Conservation (phyloP, 2,888 invertebrate species). For the Pogonocherus hispidulus region DNA sequence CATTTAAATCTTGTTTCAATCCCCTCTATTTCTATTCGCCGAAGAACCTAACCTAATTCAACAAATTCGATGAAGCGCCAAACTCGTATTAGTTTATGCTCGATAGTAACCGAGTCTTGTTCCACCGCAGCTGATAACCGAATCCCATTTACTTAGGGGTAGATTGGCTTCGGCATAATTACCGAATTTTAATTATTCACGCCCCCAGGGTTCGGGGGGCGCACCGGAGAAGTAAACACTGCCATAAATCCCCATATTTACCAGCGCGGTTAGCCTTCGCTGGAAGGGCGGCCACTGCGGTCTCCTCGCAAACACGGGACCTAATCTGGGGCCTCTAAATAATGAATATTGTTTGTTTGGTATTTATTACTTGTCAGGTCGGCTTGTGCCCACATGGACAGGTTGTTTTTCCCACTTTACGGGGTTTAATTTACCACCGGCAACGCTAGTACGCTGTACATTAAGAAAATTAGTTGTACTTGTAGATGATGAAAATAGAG, state of each 20-base stretch:
- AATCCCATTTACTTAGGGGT: conserved; percentile 40
- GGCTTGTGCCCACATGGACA: conserved; percentile 30
- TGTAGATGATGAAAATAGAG: too few species aligned
- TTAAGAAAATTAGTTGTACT: too few species aligned
- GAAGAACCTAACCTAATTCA: too few species aligned
- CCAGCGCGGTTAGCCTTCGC: conserved; percentile 48
- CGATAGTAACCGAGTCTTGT: conserved; percentile 36
- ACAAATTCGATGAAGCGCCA: neutral
- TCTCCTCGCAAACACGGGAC: conserved; percentile 51
- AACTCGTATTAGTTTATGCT: neutral
- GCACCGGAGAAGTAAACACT: conserved; percentile 53
- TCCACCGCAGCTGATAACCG: conserved; percentile 38
- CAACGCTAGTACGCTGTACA: neutral
- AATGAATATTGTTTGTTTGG: conserved; percentile 66
- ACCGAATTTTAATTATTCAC: conserved; percentile 52
- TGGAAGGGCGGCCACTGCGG: conserved; percentile 29
- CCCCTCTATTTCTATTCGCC: too few species aligned
- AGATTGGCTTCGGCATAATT: conserved; percentile 50
- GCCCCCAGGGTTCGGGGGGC: conserved; percentile 42
- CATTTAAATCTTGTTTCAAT: too few species aligned
- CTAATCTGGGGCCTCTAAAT: conserved; percentile 64
- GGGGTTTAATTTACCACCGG: conserved; percentile 40
- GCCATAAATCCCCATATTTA: conserved; percentile 64
- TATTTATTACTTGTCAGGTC: conserved; percentile 58
- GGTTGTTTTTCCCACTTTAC: conserved; percentile 37